phyloP scores from a whole-genome alignment of 2,113 vertebrate species.

The Otocyon megalotis region DNA sequence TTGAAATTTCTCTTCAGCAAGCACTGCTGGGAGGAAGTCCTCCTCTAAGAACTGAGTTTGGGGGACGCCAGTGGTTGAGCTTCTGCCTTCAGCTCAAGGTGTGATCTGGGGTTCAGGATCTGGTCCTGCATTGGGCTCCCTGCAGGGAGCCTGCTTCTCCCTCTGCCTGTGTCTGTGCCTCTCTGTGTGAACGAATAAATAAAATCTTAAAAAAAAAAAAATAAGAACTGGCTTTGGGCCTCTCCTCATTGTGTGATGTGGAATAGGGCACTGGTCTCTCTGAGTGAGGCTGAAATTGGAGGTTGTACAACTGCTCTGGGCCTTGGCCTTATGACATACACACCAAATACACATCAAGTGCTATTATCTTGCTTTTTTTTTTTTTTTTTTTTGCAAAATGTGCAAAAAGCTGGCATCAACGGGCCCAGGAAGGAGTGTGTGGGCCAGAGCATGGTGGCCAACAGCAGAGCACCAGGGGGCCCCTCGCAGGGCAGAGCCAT shows the following conservation, averaged over 20 bases:
- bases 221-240: not conserved
- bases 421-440: not conserved
- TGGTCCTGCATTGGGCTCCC: too few species aligned
- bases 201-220: too few species aligned
- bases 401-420: fast-evolving
- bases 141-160: too few species aligned
- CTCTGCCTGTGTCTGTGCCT: too few species aligned
- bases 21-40: not conserved
- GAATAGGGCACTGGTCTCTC: not conserved
- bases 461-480: fast-evolving
- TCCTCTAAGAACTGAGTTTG: not conserved
- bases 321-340: too few species aligned
- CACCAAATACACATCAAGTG: fast-evolving
- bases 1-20: not conserved
- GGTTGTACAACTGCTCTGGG: not conserved
- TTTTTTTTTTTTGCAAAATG: not conserved
- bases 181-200: too few species aligned
- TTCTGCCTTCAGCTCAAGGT: too few species aligned
- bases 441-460: not conserved
- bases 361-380: not conserved
- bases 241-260: slow-evolving; percentile 15
- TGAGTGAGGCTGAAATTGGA: not conserved
- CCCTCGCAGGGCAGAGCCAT: not conserved
- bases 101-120: too few species aligned
- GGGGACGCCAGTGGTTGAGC: too few species aligned